Conservation (phyloP, 2,113 vertebrate species). For the Tringa solitaria region DNA sequence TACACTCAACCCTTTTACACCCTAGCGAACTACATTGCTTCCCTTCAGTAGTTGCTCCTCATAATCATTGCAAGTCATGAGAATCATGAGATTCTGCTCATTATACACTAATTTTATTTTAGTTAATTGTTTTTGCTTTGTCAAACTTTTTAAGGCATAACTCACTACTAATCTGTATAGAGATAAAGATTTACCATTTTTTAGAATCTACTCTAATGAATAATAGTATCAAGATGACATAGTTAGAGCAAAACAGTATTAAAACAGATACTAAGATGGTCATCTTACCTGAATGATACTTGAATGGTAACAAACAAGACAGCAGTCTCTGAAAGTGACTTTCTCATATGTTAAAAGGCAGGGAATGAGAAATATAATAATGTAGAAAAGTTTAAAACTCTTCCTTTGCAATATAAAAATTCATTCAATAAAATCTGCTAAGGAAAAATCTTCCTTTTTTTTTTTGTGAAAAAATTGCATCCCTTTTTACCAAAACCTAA, state of each 20-base stretch:
- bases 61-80: background rate
- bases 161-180: background rate
- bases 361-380: background rate
- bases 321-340: background rate
- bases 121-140: background rate
- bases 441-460: background rate
- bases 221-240: background rate
- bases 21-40: rapidly evolving
- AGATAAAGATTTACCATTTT: background rate
- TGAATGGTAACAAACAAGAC: background rate
- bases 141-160: background rate
- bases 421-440: background rate
- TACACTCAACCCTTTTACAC: background rate
- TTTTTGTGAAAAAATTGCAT: background rate
- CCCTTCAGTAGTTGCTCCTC: background rate
- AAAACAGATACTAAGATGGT: background rate
- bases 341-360: background rate
- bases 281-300: background rate
- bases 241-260: background rate
- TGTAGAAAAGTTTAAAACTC: background rate
- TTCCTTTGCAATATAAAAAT: background rate
- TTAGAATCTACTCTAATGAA: background rate
- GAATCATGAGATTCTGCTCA: too few relatives aligned
- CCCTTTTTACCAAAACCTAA: background rate
- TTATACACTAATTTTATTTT: background rate